Evolutionary conservation across 2,797 vertebrate genomes (phyloP), one percentile per base, ranked within the genome.

Genomic region (Glossophaga mutica): DNA sequence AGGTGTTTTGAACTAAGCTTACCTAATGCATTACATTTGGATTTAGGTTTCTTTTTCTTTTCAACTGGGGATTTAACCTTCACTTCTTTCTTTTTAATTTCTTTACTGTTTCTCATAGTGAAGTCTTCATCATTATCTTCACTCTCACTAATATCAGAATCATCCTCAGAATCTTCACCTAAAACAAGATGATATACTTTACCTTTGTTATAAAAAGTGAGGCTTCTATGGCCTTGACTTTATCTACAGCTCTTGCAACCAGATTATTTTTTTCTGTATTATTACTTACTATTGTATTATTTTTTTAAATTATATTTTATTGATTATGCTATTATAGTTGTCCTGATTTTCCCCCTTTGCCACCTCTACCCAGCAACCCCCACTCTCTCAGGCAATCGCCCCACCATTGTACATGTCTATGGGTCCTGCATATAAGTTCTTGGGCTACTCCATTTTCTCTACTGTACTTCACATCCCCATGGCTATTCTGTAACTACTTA

Each of bases 91-190:
- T 95, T 99, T 96, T 98, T 98, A 19, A 86, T 97, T 97, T 98
- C 98, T 95, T 98, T 98, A 86, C 94, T 94, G 94, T 98, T 99
- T 96, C 98, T 98, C 57, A 98, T 32, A 1, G 97, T 98, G 97
- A 99, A 99, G 62, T 99, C 98, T 79, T 99, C 99, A 76, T 99
- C 98, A 9, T 97, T 94, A 5, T 95, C 97, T 91, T 98, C 99
- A 85, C 98, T 99, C 87, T 98, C 99, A 86, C 98, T 98, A 91
- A 98, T 99, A 96, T 99, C 98, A 10, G 98, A 98, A n/a, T 99
- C 98, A 9, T 98, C 98, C 78, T 99, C 99, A 44, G 99, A 98
- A 77, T 97, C 98, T 91, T 95, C 94, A 97, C 87, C 98, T 98
- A 79, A 65, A 98, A 97, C 37, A 93, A 79, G 57, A 88, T 70